Conservation (phyloP, 2,113 vertebrate genomes). For the Phalacrocorax aristotelis region DNA sequence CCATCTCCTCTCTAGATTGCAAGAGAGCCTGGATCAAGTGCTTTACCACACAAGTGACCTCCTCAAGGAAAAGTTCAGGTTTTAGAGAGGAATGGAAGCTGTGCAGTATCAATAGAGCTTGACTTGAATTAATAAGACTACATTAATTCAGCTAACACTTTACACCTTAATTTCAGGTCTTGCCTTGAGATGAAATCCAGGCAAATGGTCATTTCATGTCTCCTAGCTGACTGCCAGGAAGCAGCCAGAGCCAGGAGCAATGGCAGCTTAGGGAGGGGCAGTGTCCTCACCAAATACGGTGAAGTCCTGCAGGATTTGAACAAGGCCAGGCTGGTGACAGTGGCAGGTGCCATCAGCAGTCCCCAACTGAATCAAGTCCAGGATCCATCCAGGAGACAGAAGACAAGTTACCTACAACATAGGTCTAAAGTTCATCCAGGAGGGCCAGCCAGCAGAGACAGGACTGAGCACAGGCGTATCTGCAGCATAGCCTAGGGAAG, state of each 20-base stretch:
- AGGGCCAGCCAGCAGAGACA: background rate
- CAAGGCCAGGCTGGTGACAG: background rate
- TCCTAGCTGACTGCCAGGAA: background rate
- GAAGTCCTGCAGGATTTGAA: background rate
- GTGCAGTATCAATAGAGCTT: background rate
- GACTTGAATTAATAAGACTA: background rate
- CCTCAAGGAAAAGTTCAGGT: background rate
- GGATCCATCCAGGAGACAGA: background rate
- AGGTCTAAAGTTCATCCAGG: background rate
- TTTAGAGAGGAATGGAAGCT: background rate
- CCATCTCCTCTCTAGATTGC: background rate
- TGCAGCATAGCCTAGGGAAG: background rate
- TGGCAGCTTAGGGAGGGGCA: background rate
- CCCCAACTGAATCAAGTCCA: background rate
- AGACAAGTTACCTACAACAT: background rate
- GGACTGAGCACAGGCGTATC: background rate
- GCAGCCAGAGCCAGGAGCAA: background rate
- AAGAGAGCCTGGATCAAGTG: background rate
- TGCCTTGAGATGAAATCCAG: background rate
- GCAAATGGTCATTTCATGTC: background rate
- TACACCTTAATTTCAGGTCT: background rate
- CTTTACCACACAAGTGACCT: background rate
- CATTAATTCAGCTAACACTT: background rate
- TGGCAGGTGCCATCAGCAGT: background rate
- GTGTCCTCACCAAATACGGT: background rate